Evolutionary conservation across 2,797 vertebrate species (phyloP), one percentile per base, ranked within the genome.

Genomic region (Carapus acus): DNA sequence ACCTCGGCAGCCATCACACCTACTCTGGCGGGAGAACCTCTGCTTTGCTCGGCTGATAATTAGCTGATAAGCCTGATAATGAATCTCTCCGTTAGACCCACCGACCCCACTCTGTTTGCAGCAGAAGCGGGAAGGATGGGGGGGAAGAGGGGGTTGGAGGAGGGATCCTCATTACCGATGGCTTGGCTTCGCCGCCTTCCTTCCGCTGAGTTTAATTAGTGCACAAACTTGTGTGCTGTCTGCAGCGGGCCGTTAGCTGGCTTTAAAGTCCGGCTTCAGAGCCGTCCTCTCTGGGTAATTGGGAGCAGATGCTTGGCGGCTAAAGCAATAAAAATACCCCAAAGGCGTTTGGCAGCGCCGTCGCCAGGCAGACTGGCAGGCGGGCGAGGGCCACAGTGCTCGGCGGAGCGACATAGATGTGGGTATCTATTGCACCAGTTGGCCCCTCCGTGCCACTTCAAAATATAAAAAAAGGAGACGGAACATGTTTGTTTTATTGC

Each of bases 121-220:
- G n/a, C n/a, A n/a, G n/a, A n/a, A n/a, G n/a, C 71, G 74, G 76
- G 71, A 9, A 27, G 24, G 24, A 9, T 4, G 24, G 24, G 24
- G 9, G 24, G 24, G 24, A 9, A 27, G 24, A 9, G 24, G 24
- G 24, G 4, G 24, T 27, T 4, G 24, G 24, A 9, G 24, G 73
- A 58, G 79, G 59, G 79, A 77, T 84, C 77, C 80, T 88, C 83
- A 87, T 87, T 89, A 87, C 80, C 65, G 80, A 84, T 52, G 71
- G 67, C 78, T 79, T 56, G 72, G 73, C 78, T 83, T 76, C 45
- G 58, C 71, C 54, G 45, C 62, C 68, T 82, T 78, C 79, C 77
- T 85, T 81, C 79, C 77, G 69, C 80, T 69, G 80, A 77, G 81
- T 87, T 87, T 90, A 88, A 90, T 88, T 88, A 87, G 86, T 71